Evolutionary conservation across 2,797 vertebrate species (phyloP).

Genomic region (Ibycter americanus): DNA sequence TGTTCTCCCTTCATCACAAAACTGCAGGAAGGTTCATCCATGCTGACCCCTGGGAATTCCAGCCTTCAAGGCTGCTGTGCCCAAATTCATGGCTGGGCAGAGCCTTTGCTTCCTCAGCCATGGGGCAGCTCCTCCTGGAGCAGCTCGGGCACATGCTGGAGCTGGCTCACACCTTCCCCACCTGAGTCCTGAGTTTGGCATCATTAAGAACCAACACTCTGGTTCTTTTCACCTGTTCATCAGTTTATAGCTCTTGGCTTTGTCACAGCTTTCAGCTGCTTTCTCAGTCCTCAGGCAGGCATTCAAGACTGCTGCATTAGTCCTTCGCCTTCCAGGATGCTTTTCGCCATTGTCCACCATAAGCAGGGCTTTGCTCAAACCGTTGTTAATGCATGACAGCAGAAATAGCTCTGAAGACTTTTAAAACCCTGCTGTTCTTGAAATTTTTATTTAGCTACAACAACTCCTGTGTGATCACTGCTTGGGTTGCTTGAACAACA

Average conservation of each 20-base stretch:
- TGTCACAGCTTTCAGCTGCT: background rate
- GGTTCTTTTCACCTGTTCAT: background rate
- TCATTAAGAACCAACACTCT: background rate
- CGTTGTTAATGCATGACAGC: background rate
- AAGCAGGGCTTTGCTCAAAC: background rate
- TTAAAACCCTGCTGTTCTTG: slow-evolving; percentile 10
- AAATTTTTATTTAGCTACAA: slow-evolving; percentile 41
- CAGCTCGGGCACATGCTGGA: fast-evolving
- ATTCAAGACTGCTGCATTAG: background rate
- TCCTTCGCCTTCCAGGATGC: background rate
- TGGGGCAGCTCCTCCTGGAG: background rate
- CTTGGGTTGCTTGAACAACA: background rate
- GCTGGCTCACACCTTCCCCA: background rate
- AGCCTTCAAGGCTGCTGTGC: background rate
- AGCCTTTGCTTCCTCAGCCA: background rate
- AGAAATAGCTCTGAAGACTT: slow-evolving; percentile 1
- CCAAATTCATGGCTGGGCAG: background rate
- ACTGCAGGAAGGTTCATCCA: background rate
- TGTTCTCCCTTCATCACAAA: background rate
- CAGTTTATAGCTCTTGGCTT: slow-evolving; percentile 4
- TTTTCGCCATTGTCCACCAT: background rate
- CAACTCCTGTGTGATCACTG: background rate
- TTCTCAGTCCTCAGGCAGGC: background rate
- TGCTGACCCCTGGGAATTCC: fast-evolving
- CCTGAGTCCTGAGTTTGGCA: background rate